A percentile compares a stretch with the other conserved stretches of the same genome.
Conservation (phyloP, 2,888 invertebrate species). For the Conomelus anceps region DNA sequence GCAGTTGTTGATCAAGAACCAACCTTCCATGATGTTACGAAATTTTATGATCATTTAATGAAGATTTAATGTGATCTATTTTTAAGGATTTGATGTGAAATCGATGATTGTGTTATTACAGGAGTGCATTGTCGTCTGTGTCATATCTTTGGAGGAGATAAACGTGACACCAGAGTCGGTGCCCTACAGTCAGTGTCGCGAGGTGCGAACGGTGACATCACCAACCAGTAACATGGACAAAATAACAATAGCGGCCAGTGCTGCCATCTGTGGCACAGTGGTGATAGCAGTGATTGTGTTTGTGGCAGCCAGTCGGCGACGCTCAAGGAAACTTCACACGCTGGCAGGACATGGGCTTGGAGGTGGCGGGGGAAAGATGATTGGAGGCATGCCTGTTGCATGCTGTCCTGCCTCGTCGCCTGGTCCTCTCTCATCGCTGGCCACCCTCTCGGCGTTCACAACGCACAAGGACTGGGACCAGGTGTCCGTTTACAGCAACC, state of each 20-base stretch:
- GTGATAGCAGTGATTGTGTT: conserved; percentile 85
- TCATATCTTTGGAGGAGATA: conserved; percentile 81
- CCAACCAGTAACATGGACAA: conserved; percentile 89
- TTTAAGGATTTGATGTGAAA: not conserved
- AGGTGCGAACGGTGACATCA: conserved; percentile 77
- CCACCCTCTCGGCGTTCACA: conserved; percentile 77
- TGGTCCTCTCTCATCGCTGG: conserved; percentile 73
- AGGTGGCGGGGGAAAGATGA: conserved; percentile 43
- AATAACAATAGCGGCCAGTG: conserved; percentile 88
- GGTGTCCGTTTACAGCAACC: conserved; percentile 83
- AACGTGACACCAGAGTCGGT: conserved; percentile 82
- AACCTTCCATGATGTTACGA: no score
- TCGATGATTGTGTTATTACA: conserved; percentile 41
- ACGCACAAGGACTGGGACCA: conserved; percentile 83
- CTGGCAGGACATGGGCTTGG: conserved; percentile 50
- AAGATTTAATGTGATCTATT: not conserved
- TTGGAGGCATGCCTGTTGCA: conserved; percentile 64
- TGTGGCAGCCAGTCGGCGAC: conserved; percentile 74
- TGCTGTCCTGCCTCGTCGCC: conserved; percentile 78
- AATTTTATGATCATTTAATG: no score
- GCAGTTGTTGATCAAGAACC: no score
- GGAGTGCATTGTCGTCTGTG: conserved; percentile 91
- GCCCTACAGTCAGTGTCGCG: conserved; percentile 79
- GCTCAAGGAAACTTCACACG: conserved; percentile 67
- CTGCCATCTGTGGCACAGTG: conserved; percentile 87